These are phyloP conservation scores for Zosterops hypoxanthus DNA, from an alignment of 2,113 vertebrate species.

Conservation along the genomic window DNA sequence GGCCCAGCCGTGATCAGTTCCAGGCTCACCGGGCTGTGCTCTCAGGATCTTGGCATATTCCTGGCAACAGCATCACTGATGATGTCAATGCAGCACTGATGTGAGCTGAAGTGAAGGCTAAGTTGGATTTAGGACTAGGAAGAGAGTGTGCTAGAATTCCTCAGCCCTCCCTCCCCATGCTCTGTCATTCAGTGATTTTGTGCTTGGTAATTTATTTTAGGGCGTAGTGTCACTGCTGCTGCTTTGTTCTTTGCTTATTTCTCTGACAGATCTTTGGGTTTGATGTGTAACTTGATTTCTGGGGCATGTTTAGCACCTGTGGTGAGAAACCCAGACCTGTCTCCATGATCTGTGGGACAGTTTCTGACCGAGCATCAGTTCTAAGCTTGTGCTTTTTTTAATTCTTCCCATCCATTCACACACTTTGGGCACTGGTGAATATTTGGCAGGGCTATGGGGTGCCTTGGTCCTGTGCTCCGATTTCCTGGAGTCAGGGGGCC, in stretches of 20 bases:
- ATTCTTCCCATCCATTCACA: not conserved
- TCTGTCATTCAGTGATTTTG: not conserved
- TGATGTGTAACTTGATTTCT: not conserved
- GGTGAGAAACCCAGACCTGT: not conserved
- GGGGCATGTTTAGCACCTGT: not conserved
- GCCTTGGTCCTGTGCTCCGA: not conserved
- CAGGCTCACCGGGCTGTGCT: rapidly evolving
- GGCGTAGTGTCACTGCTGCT: too few species aligned
- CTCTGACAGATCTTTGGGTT: not conserved
- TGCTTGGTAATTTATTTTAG: not conserved
- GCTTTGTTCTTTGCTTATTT: not conserved
- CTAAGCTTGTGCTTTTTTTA: not conserved
- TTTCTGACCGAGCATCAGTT: not conserved
- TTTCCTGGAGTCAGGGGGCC: conserved; percentile 45
- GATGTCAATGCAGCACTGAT: not conserved
- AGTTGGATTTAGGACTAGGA: not conserved
- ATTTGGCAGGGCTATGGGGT: not conserved
- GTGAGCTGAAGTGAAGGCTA: not conserved
- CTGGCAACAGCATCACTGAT: not conserved
- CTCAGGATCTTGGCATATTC: not conserved
- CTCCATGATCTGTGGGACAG: rapidly evolving
- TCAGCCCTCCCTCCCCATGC: not conserved
- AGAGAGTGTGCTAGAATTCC: not conserved
- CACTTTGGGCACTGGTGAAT: not conserved
- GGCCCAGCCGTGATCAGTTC: not conserved